phyloP scores from a whole-genome alignment of 2,888 invertebrate genomes.

The Tillus elongatus region DNA sequence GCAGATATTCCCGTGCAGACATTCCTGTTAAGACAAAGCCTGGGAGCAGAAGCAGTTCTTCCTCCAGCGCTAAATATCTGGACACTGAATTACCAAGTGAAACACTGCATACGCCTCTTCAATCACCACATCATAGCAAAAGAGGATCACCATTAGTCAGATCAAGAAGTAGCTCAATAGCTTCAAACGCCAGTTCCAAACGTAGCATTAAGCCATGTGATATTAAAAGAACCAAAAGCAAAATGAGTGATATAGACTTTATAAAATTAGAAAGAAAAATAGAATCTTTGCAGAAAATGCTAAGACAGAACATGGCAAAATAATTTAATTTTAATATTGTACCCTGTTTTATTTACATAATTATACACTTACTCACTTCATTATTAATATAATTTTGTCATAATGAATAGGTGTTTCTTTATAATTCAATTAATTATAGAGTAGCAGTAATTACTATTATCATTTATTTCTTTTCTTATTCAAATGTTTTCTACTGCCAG shows the following conservation, averaged over 20 bases:
- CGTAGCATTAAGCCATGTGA: constrained; percentile 17
- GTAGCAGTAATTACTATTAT: no score
- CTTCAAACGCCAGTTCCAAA: constrained; percentile 23
- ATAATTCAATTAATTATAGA: no score
- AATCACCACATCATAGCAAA: constrained; percentile 5
- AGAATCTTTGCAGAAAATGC: no score
- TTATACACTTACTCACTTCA: no score
- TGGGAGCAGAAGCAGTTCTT: constrained; percentile 24
- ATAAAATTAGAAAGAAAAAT: constrained; percentile 40
- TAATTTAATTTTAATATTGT: no score
- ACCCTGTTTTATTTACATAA: no score
- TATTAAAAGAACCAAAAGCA: constrained; percentile 12
- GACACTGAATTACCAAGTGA: constrained; percentile 11
- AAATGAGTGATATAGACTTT: constrained; percentile 34
- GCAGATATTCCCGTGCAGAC: no score
- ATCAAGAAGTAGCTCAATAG: constrained; percentile 20
- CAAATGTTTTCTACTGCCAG: no score
- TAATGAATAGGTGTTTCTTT: no score
- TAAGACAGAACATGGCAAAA: no score
- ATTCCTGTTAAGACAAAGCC: constrained; percentile 10
- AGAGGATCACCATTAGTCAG: background rate
- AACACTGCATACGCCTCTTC: background rate
- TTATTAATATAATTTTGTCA: no score
- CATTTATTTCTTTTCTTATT: no score
- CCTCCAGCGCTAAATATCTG: constrained; percentile 20